phyloP scores from a whole-genome alignment of 1,140 invertebrate species.

The Rhizoglyphus robini region DNA sequence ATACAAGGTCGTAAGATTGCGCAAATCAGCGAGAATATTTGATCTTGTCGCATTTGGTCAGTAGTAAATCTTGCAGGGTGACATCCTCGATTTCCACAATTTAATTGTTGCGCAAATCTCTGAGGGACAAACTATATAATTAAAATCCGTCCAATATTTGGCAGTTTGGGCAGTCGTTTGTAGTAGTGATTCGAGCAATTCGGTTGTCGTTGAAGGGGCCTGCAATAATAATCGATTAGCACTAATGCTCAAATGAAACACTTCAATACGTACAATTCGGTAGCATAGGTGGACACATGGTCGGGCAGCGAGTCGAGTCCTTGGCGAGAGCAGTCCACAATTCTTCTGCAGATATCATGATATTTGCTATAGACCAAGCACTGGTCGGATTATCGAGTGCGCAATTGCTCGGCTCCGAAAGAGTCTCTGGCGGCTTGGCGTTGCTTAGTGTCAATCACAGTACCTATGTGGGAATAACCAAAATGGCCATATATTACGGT shows the following conservation, averaged over 20 bases:
- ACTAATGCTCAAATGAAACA: background rate
- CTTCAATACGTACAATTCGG: conserved; percentile 72
- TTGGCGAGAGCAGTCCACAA: conserved; percentile 76
- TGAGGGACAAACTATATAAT: conserved; percentile 28
- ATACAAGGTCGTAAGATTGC: conserved; percentile 20
- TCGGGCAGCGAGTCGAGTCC: conserved; percentile 67
- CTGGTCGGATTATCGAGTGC: conserved; percentile 42
- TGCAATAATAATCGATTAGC: conserved; percentile 35
- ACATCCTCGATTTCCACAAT: conserved; percentile 75
- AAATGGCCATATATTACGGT: no score
- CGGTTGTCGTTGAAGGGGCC: conserved; percentile 78
- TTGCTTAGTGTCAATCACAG: no score
- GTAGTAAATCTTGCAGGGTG: conserved; percentile 74
- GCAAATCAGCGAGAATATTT: conserved; percentile 22
- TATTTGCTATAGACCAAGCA: conserved; percentile 46
- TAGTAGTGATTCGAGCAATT: conserved; percentile 71
- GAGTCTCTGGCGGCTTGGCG: no score
- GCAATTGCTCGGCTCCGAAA: conserved; percentile 60
- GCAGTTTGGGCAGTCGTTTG: conserved; percentile 66
- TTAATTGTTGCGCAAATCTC: conserved; percentile 74
- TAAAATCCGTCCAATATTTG: conserved; percentile 37
- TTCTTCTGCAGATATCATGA: conserved; percentile 72
- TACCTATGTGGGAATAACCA: no score
- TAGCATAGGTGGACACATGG: conserved; percentile 79
- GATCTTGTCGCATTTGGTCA: conserved; percentile 17